These are phyloP conservation scores for Maniola hyperantus DNA, from an alignment of 2,888 invertebrate species.

Conservation along the genomic window DNA sequence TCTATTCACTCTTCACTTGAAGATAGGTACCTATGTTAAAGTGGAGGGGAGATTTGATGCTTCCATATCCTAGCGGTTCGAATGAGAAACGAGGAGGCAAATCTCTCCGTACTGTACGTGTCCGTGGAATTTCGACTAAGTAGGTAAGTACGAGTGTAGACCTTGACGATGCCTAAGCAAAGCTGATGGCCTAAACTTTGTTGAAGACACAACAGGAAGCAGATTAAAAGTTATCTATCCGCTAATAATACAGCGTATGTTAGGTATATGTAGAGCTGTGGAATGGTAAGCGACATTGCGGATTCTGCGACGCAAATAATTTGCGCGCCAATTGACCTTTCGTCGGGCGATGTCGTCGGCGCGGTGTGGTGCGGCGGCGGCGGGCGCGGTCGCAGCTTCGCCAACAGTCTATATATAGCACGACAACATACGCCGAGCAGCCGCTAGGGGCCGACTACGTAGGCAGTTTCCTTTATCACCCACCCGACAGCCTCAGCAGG, in stretches of 20 bases:
- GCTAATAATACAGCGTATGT: constrained; percentile 45
- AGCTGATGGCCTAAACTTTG: constrained; percentile 1
- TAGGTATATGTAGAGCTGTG: constrained; percentile 43
- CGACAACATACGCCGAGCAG: constrained; percentile 73
- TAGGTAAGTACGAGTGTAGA: background rate
- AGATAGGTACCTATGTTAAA: too few relatives aligned
- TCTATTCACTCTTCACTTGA: too few relatives aligned
- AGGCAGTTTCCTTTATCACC: constrained; percentile 80
- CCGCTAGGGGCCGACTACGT: constrained; percentile 77
- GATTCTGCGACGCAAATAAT: constrained; percentile 82
- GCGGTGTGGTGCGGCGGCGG: constrained; percentile 54
- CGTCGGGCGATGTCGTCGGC: constrained; percentile 72
- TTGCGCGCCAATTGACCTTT: constrained; percentile 83
- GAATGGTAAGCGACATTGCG: constrained; percentile 65
- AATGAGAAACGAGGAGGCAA: too few relatives aligned
- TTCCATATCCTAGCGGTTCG: too few relatives aligned
- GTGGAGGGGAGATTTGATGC: too few relatives aligned
- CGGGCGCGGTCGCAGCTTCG: constrained; percentile 68
- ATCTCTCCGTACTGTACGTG: too few relatives aligned
- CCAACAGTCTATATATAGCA: constrained; percentile 79
- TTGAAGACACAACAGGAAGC: constrained; percentile 37
- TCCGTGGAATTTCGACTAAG: too few relatives aligned
- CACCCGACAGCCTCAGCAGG: constrained; percentile 77
- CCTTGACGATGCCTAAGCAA: background rate
- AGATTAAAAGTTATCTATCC: constrained; percentile 38